Evolutionary conservation across 2,797 vertebrate genomes (phyloP).

Genomic region (Semaprochilodus insignis): DNA sequence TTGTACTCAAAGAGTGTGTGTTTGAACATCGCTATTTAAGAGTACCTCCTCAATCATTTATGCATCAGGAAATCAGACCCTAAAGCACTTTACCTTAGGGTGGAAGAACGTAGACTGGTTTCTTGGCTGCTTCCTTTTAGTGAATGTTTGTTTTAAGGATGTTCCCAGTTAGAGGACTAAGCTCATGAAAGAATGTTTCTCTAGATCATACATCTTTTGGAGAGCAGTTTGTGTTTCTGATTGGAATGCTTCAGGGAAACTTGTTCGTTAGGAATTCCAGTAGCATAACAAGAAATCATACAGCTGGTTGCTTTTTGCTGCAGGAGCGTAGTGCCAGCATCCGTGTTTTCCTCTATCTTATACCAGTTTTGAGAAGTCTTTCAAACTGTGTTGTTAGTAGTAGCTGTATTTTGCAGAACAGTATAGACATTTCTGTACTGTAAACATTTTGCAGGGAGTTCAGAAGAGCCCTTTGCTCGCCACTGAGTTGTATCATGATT

Average conservation of each 20-base stretch:
- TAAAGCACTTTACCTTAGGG: neutral
- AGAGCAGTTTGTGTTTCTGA: neutral
- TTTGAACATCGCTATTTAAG: neutral
- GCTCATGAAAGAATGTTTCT: constrained; percentile 4
- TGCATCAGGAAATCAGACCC: neutral
- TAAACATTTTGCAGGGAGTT: neutral
- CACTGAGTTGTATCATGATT: neutral
- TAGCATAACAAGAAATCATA: constrained; percentile 19
- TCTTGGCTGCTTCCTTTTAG: neutral
- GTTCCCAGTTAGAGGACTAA: constrained; percentile 1
- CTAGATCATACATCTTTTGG: constrained; percentile 10
- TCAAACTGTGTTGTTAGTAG: neutral
- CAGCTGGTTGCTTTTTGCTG: constrained; percentile 5
- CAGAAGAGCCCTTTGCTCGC: neutral
- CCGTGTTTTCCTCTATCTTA: neutral
- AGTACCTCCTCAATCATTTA: neutral
- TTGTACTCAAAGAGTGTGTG: constrained; percentile 33
- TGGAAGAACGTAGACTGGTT: neutral
- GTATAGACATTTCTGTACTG: neutral
- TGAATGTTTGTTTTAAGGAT: constrained; percentile 14
- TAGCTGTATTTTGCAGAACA: neutral
- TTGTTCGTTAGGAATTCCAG: constrained; percentile 1
- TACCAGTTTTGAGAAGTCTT: neutral
- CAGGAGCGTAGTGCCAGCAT: neutral
- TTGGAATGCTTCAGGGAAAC: constrained; percentile 21